Evolutionary conservation across 2,888 invertebrate species (phyloP).

Genomic region (Dryobota labecula): DNA sequence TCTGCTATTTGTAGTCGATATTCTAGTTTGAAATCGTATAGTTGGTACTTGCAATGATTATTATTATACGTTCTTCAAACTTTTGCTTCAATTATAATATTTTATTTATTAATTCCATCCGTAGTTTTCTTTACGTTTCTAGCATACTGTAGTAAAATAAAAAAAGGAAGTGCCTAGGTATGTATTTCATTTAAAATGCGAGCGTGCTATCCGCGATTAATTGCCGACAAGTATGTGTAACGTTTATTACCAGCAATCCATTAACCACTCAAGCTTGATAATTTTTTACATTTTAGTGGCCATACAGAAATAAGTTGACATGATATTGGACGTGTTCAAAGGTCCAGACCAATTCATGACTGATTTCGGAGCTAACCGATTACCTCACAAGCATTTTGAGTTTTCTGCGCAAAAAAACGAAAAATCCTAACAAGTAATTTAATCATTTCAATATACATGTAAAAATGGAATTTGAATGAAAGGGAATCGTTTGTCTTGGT

Average conservation of each 20-base stretch:
- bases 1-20: neutral
- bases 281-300: neutral
- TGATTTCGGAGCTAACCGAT: neutral
- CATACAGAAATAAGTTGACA: neutral
- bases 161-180: slow-evolving; percentile 29
- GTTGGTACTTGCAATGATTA: neutral
- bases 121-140: slow-evolving; percentile 2
- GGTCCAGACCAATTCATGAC: neutral
- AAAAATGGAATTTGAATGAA: neutral
- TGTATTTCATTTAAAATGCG: slow-evolving; percentile 15
- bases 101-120: neutral
- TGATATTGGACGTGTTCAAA: slow-evolving; percentile 8
- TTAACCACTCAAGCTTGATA: slow-evolving; percentile 35
- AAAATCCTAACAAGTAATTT: neutral
- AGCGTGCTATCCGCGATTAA: slow-evolving; percentile 19
- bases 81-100: neutral
- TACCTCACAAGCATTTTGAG: neutral
- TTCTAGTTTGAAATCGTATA: neutral
- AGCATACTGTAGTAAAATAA: slow-evolving; percentile 1
- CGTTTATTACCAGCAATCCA: slow-evolving; percentile 20
- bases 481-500: neutral
- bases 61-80: slow-evolving; percentile 4
- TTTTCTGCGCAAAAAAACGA: neutral
- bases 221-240: slow-evolving; percentile 49
- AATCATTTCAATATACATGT: neutral